phyloP scores from a whole-genome alignment of 2,797 vertebrate genomes.

The Dipus sagitta region DNA sequence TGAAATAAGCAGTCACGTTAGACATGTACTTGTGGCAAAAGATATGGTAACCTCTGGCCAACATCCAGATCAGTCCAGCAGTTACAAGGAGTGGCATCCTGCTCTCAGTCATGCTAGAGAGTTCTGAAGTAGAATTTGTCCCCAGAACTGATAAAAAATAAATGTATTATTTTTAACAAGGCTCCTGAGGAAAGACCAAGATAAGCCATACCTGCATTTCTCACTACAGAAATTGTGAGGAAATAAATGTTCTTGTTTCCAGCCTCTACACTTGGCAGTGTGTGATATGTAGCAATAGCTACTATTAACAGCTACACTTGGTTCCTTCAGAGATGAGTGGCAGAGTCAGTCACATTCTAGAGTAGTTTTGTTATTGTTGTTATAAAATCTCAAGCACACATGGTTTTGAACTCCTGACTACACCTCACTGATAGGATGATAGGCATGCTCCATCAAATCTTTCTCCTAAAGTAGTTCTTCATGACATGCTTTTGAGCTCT shows the following conservation, averaged over 20 bases:
- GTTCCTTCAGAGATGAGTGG: not conserved
- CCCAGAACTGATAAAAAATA: too few species aligned
- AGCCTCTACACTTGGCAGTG: not conserved
- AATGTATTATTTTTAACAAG: too few species aligned
- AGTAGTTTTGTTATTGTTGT: not conserved
- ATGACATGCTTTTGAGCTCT: not conserved
- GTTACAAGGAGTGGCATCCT: not conserved
- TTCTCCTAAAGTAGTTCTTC: not conserved
- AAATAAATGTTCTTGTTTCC: slow-evolving; percentile 4
- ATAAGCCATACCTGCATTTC: not conserved
- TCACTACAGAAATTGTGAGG: not conserved
- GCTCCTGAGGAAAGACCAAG: not conserved
- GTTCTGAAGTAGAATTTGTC: not conserved
- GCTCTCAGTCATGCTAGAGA: not conserved
- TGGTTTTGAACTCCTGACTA: not conserved
- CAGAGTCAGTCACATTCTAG: not conserved
- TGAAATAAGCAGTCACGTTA: not conserved
- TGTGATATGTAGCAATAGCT: not conserved
- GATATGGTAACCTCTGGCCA: not conserved
- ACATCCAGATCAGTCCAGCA: not conserved
- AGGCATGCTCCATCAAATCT: not conserved
- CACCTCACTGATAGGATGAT: too few species aligned
- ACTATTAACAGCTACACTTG: too few species aligned
- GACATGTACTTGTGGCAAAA: not conserved
- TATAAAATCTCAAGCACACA: not conserved